Base-by-base conservation (phyloP, 2,113 vertebrate species). In the Poeciliopsis occidentalis region DNA sequence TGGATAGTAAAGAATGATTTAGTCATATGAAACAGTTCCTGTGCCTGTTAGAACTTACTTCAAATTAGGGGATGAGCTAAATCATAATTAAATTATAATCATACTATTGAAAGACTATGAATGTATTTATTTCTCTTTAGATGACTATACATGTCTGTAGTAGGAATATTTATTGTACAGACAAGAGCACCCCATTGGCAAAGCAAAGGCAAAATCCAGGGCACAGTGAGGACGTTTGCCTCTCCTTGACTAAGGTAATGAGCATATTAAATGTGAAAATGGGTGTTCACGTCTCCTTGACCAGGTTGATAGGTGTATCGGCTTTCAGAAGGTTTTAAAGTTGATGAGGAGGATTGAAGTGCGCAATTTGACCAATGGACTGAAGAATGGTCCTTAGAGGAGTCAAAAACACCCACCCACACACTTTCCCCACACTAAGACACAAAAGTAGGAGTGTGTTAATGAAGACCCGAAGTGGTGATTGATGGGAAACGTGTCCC, bases 341-440 rank as follows among this genome's bases (percentile, higher is more conserved):
- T 80, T 91, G 88, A 92, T 88, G 88, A 89, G 87, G 83, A 88
- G 82, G 82, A 87, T 89, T 85, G 73, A 82, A 88, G 78, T 73
- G 69, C 69, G 82, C 75, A 79, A 84, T 83, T 81, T 78, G 79
- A 79, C 64, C 90, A 88, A 82, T 85, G 83, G 78, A 72, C 70
- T 85, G 88, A 89, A 83, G 69, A 91, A 87, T 77, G 69, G 73
- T 80, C 60, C 76, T 69, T 60, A 13, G 41, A 73, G 76, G 84
- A 81, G 73, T 78, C 74, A 64, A 64, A 78, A 57, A 44, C 60
- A 73, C 80, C 63, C 80, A 67, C 70, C 44, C 74, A 67, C 73
- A 62, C 78, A 26, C 64, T 27, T 69, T 26, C 69, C n/a, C 34
- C 31, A 19, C 3, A 73, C 78, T 17, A 78, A 71, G 61, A 54